Conservation (phyloP, 2,888 invertebrate genomes). For the Orchestes rusci region DNA sequence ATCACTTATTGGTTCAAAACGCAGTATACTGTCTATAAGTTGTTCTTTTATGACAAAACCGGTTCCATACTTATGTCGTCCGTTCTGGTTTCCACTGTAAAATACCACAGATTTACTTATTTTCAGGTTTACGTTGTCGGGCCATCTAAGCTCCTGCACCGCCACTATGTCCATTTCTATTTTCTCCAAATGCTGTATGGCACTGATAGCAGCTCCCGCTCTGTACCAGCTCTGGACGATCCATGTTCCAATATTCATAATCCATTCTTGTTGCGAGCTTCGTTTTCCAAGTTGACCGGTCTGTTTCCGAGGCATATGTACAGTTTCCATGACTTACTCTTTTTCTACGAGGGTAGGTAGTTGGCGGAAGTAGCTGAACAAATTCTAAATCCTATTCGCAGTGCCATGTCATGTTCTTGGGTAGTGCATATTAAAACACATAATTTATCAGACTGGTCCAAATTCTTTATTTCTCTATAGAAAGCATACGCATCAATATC, state of each 20-base stretch:
- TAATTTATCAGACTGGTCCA: too few relatives aligned
- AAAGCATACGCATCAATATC: too few relatives aligned
- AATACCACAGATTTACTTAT: constrained; percentile 15
- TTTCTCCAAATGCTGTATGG: constrained; percentile 13
- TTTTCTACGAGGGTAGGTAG: neutral
- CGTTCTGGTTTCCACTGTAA: constrained; percentile 13
- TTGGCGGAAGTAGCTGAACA: too few relatives aligned
- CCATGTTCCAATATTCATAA: constrained; percentile 2
- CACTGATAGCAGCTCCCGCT: constrained; percentile 6
- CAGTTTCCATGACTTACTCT: neutral
- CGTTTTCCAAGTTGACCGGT: neutral
- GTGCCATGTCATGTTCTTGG: too few relatives aligned
- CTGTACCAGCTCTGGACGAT: constrained; percentile 4
- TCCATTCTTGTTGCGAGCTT: neutral
- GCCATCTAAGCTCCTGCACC: constrained; percentile 16
- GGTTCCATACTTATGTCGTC: constrained; percentile 12
- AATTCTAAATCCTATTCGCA: too few relatives aligned
- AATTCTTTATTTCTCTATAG: too few relatives aligned
- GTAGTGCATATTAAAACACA: too few relatives aligned
- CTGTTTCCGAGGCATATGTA: neutral
- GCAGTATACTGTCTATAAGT: constrained; percentile 2
- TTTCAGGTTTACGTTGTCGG: constrained; percentile 9
- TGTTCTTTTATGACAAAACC: constrained; percentile 2
- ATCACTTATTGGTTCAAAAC: neutral
- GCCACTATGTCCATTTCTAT: constrained; percentile 12